Evolutionary conservation across 2,888 invertebrate species (phyloP).

Genomic region (Ligdia adustata): DNA sequence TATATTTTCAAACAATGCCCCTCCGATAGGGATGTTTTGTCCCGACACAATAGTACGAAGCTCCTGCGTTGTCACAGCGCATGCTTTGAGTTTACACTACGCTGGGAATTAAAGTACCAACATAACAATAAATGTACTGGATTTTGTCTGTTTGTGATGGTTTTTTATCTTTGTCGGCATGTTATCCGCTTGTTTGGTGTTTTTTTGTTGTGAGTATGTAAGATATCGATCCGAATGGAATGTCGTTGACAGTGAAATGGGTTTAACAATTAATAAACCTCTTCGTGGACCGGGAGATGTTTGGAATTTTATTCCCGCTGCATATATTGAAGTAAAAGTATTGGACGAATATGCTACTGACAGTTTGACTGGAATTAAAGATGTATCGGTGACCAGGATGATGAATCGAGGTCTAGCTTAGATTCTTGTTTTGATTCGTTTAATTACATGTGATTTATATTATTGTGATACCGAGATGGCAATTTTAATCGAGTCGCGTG

Average conservation of each 20-base stretch:
- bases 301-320: conserved; percentile 52
- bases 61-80: conserved; percentile 69
- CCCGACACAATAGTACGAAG: conserved; percentile 61
- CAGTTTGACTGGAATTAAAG: conserved; percentile 35
- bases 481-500: not conserved
- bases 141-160: conserved; percentile 62
- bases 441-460: conserved; percentile 11
- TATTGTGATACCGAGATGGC: conserved; percentile 2
- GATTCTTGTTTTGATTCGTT: conserved; percentile 6
- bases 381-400: conserved; percentile 25
- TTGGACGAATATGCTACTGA: conserved; percentile 38
- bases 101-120: conserved; percentile 78
- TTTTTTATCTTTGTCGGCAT: conserved; percentile 75
- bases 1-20: conserved; percentile 54
- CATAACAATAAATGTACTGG: conserved; percentile 68
- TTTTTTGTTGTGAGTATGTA: conserved; percentile 59
- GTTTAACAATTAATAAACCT: conserved; percentile 81
- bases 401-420: conserved; percentile 27
- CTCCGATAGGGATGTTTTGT: conserved; percentile 66
- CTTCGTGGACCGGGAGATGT: conserved; percentile 59
- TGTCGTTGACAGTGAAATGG: conserved; percentile 82
- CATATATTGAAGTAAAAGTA: conserved; percentile 38
- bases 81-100: conserved; percentile 79
- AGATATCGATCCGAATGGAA: conserved; percentile 73
- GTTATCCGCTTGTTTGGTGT: conserved; percentile 46